Percentiles rank a stretch among this genome's conserved stretches.
These are phyloP conservation scores for Cheumatopsyche charites DNA, from an alignment of 1,140 invertebrate genomes.

Conservation along the genomic window DNA sequence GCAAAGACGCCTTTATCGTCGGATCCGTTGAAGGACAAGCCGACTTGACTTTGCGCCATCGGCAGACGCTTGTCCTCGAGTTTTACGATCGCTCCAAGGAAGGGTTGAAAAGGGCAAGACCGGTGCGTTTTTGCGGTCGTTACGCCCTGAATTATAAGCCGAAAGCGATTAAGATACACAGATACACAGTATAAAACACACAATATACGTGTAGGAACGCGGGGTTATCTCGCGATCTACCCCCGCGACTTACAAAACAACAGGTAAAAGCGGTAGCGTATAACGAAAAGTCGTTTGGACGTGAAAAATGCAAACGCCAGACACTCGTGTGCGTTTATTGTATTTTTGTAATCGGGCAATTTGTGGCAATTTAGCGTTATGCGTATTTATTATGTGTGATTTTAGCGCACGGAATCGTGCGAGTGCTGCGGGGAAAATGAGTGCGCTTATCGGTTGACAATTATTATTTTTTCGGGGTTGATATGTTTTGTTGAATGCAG, in stretches of 20 bases:
- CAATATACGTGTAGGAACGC: neutral
- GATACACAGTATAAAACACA: no score
- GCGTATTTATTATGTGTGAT: no score
- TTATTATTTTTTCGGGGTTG: no score
- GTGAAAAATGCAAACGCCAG: no score
- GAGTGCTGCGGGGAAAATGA: no score
- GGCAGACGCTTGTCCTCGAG: neutral
- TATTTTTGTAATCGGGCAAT: neutral
- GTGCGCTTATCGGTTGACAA: no score
- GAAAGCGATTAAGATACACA: neutral
- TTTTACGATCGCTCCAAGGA: neutral
- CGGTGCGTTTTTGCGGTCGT: conserved; percentile 15
- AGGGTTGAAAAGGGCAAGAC: neutral
- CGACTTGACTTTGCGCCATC: neutral
- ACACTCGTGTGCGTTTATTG: no score
- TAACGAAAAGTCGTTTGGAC: no score
- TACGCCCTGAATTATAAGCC: neutral
- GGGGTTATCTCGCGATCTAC: neutral
- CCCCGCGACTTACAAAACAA: neutral
- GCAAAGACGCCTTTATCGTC: neutral
- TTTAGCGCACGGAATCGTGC: no score
- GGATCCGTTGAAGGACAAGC: neutral
- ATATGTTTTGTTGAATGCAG: no score
- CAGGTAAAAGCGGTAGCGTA: neutral
- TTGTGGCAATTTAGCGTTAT: neutral